phyloP scores from a whole-genome alignment of 2,888 invertebrate genomes.

The Ischnus inquisitorius region DNA sequence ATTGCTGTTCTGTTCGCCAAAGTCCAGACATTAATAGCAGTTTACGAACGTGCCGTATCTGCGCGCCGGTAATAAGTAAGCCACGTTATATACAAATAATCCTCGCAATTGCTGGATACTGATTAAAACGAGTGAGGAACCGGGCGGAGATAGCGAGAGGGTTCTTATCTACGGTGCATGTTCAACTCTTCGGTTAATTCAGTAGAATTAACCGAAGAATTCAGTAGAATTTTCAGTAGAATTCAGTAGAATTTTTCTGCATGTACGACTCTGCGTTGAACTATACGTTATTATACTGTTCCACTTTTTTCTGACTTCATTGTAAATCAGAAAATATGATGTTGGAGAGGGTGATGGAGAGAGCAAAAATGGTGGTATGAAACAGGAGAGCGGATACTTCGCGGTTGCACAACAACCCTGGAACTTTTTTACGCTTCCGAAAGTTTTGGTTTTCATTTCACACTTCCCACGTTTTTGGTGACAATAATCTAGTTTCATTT shows the following conservation, averaged over 20 bases:
- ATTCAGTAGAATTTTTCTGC: not conserved
- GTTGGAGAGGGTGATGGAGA: not conserved
- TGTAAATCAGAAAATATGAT: not conserved
- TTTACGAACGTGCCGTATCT: constrained; percentile 11
- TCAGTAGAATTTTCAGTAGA: not conserved
- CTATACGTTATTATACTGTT: not conserved
- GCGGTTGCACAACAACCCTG: not conserved
- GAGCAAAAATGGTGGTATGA: not conserved
- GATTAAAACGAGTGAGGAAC: constrained; percentile 1
- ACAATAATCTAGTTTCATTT: not conserved
- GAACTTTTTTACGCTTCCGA: not conserved
- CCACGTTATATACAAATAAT: not conserved
- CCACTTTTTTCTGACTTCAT: not conserved
- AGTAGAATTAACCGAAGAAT: no score
- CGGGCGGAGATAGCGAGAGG: not conserved
- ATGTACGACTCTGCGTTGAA: not conserved
- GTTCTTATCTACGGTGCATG: not conserved
- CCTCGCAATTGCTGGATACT: constrained; percentile 2
- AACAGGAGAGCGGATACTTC: not conserved
- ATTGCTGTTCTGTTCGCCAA: constrained; percentile 2
- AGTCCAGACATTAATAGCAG: constrained; percentile 6
- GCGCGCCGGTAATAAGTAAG: not conserved
- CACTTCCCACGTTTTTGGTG: not conserved
- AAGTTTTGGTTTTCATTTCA: not conserved
- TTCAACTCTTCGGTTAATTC: constrained; percentile 1